These are phyloP conservation scores for Drosophila prostipennis DNA, from an alignment of 2,888 invertebrate genomes.

Conservation along the genomic window DNA sequence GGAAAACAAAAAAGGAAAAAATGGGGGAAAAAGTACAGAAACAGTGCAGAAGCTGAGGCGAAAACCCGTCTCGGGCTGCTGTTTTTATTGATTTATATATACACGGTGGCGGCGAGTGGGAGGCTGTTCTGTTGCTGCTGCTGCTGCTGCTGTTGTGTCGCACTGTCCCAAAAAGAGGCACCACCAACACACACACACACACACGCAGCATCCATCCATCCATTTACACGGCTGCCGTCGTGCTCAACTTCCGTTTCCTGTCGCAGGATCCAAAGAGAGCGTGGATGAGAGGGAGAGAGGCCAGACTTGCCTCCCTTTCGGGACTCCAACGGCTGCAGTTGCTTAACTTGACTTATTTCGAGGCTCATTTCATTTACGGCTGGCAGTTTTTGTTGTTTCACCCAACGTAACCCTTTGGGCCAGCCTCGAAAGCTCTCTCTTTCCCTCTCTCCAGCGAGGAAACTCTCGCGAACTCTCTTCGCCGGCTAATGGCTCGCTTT, in stretches of 20 bases:
- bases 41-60: constrained; percentile 41
- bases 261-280: constrained; percentile 42
- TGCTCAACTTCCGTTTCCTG: constrained; percentile 70
- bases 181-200: constrained; percentile 22
- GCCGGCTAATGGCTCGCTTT: constrained; percentile 30
- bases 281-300: constrained; percentile 7
- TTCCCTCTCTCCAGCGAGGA: constrained; percentile 21
- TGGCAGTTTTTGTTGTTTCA: constrained; percentile 44
- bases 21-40: constrained; percentile 31
- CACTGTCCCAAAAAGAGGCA: constrained; percentile 63
- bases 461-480: constrained; percentile 16
- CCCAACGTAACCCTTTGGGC: constrained; percentile 55
- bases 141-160: constrained; percentile 46
- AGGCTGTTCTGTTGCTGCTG: constrained; percentile 34
- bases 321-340: constrained; percentile 53
- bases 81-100: constrained; percentile 81
- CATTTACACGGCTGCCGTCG: constrained; percentile 40
- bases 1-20: constrained; percentile 21
- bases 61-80: constrained; percentile 55
- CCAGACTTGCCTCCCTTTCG: constrained; percentile 17
- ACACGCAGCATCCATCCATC: constrained; percentile 29
- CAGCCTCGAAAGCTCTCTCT: constrained; percentile 41
- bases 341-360: constrained; percentile 54
- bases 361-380: constrained; percentile 65
- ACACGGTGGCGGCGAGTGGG: constrained; percentile 40